These are phyloP conservation scores for Sturnus vulgaris DNA, from an alignment of 2,113 vertebrate species.

Conservation along the genomic window DNA sequence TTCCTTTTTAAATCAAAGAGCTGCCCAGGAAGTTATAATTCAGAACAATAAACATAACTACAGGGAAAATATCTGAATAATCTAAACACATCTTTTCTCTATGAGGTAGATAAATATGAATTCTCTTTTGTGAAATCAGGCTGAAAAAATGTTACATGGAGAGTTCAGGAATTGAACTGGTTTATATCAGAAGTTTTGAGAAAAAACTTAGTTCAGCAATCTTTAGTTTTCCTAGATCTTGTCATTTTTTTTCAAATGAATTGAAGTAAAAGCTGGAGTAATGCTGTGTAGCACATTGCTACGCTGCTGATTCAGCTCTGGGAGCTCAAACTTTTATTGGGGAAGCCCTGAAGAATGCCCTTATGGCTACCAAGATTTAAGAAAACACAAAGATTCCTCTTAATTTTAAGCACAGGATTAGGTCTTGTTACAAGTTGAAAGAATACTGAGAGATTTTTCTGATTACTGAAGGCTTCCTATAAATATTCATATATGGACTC, in stretches of 20 bases:
- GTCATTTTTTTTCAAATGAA: neutral
- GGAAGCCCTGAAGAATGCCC: neutral
- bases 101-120: neutral
- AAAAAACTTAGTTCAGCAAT: neutral
- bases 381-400: neutral
- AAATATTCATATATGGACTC: conserved; percentile 1
- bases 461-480: neutral
- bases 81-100: neutral
- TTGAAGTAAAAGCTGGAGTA: neutral
- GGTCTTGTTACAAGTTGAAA: neutral
- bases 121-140: neutral
- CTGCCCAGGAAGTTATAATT: neutral
- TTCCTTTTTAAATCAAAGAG: neutral
- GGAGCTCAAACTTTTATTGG: neutral
- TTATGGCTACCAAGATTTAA: neutral
- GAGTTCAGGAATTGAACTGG: neutral
- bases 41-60: neutral
- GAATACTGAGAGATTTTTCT: neutral
- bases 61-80: neutral
- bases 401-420: neutral
- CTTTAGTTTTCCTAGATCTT: neutral
- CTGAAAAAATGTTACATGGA: neutral
- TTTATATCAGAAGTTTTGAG: neutral
- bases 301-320: neutral
- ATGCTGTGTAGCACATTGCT: neutral